Evolutionary conservation across 2,797 vertebrate species (phyloP).

Genomic region (Sandelia bainsii): DNA sequence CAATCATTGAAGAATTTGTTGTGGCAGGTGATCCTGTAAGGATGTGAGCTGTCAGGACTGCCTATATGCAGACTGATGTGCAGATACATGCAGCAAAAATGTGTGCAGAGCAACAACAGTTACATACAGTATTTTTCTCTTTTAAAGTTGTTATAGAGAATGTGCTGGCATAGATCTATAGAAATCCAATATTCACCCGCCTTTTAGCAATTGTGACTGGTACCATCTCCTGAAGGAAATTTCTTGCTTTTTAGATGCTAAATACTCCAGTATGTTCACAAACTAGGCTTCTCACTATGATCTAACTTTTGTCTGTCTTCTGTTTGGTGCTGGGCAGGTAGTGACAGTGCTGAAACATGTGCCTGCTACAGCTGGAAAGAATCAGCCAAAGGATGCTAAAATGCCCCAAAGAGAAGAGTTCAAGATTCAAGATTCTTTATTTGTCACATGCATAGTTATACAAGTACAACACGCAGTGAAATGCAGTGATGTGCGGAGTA

Average conservation of each 20-base stretch:
- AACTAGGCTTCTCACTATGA: neutral
- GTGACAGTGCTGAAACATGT: too few species aligned
- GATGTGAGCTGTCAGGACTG: conserved; percentile 25
- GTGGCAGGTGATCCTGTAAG: conserved; percentile 43
- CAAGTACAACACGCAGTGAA: too few species aligned
- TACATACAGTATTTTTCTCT: neutral
- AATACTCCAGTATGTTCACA: too few species aligned
- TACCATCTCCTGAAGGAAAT: too few species aligned
- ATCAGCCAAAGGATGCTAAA: neutral
- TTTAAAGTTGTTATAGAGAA: neutral
- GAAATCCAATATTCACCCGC: too few species aligned
- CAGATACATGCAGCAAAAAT: conserved; percentile 23
- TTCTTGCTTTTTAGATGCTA: too few species aligned
- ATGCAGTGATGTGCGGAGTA: neutral
- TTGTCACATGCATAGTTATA: too few species aligned
- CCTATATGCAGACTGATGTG: conserved; percentile 4
- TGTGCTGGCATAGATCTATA: neutral
- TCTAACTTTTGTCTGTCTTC: neutral
- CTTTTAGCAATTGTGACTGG: too few species aligned
- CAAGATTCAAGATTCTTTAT: too few species aligned
- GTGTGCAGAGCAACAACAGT: neutral
- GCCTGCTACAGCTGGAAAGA: neutral
- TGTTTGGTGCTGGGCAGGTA: neutral
- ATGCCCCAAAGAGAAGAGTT: neutral
- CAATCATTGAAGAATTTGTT: conserved; percentile 47